These are phyloP conservation scores for Gasterosteus aculeatus DNA, from an alignment of 2,113 vertebrate genomes.

Conservation along the genomic window DNA sequence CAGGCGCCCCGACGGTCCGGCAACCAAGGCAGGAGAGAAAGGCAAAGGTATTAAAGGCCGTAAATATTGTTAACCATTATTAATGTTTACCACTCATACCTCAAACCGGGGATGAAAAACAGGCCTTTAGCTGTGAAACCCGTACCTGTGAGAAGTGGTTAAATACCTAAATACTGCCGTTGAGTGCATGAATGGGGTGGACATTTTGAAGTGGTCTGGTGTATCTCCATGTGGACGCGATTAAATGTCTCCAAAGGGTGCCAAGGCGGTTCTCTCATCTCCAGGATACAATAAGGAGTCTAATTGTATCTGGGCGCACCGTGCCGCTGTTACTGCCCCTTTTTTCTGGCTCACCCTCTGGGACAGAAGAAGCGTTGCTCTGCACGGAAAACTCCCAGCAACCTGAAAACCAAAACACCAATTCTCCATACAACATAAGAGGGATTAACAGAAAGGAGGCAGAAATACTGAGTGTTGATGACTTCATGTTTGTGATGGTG, in stretches of 20 bases:
- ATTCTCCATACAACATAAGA: conserved; percentile 6
- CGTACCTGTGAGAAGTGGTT: conserved; percentile 43
- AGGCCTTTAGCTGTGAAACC: conserved; percentile 28
- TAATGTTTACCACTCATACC: background rate
- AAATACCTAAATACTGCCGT: conserved; percentile 43
- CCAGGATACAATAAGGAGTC: conserved; percentile 66
- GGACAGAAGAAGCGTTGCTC: conserved; percentile 24
- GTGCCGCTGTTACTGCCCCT: conserved; percentile 35
- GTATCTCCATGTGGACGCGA: conserved; percentile 62
- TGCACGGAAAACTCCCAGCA: conserved; percentile 40
- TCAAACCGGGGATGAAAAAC: conserved; percentile 29
- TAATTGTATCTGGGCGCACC: conserved; percentile 63
- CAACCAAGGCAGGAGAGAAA: conserved; percentile 53
- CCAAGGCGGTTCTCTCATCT: conserved; percentile 66
- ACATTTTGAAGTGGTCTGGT: conserved; percentile 45
- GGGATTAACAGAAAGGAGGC: background rate
- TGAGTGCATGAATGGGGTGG: conserved; percentile 35
- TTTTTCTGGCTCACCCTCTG: conserved; percentile 23
- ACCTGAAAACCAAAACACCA: conserved; percentile 25
- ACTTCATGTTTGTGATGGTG: conserved; percentile 14
- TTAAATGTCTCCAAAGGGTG: conserved; percentile 64
- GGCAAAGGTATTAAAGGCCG: background rate
- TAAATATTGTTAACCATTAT: no score
- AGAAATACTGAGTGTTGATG: conserved; percentile 16
- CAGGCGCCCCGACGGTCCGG: conserved; percentile 57